Evolutionary conservation across 2,797 vertebrate genomes (phyloP), one percentile per base, ranked within the genome.

Genomic region (Vipera latastei): DNA sequence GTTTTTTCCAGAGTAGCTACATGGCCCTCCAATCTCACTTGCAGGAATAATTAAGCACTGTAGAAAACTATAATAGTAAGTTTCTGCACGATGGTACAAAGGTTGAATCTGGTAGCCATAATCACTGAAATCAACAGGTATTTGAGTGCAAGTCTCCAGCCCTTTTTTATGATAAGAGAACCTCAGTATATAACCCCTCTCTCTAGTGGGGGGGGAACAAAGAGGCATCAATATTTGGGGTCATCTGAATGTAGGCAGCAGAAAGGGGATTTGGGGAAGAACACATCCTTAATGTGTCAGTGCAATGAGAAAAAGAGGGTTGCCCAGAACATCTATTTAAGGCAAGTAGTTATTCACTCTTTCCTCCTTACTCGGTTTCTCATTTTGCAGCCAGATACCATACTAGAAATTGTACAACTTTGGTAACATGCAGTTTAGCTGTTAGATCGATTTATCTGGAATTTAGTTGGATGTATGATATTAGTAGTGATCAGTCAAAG

Each of bases 31-130:
- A 53, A 55, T 85, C 48, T 85, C 56, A 61, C 13, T 83, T 63
- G 73, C 48, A 92, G 55, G 48, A 86, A 86, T 63, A 86, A 86
- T n/a, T n/a, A 14, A 86, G 28, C 38, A 28, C 32, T 94, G 92
- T 90, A 93, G 95, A 94, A 88, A 87, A 92, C 61, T 26, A 44
- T 22, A n/a, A 90, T 91, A 32, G 65, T 59, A 87, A 83, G 86
- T 61, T 94, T 94, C 94, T 93, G 88, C 57, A 69, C 88, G 63
- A 94, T 88, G 57, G 61, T 91, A 87, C 69, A 91, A 69, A 92
- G 83, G 44, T 0, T 93, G 59, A 88, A 93, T 89, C 88, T 87
- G 6, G 48, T 87, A 53, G 59, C 93, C 69, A 56, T 32, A 86
- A 25, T 18, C 38, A 65, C 1, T 56, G 88, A 89, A 91, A 89